Evolutionary conservation across 2,888 invertebrate species (phyloP).

Genomic region (Chloroclystis v-ata): DNA sequence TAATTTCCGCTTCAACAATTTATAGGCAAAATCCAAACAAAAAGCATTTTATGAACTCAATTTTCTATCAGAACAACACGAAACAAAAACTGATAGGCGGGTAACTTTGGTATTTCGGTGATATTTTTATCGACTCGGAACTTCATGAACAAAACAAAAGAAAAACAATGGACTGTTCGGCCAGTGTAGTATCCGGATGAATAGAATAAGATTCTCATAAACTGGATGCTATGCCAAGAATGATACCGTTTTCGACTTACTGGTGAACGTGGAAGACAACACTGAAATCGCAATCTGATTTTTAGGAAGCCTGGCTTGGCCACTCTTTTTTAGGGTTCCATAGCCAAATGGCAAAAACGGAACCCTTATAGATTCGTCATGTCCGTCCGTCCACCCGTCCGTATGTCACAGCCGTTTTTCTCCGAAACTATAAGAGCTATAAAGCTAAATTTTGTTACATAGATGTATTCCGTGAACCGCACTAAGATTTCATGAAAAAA

Average conservation of each 20-base stretch:
- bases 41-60: constrained; percentile 22
- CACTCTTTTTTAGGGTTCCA: too few species aligned
- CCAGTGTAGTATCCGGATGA: constrained; percentile 27
- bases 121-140: constrained; percentile 29
- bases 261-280: too few species aligned
- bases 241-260: not conserved
- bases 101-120: constrained; percentile 22
- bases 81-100: constrained; percentile 21
- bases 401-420: too few species aligned
- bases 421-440: too few species aligned
- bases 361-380: too few species aligned
- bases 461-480: too few species aligned
- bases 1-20: constrained; percentile 18
- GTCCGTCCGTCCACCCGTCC: too few species aligned
- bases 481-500: too few species aligned
- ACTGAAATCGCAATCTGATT: too few species aligned
- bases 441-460: too few species aligned
- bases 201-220: not conserved
- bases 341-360: too few species aligned
- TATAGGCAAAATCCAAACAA: constrained; percentile 16
- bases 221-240: constrained; percentile 3
- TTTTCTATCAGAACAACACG: constrained; percentile 19
- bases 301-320: too few species aligned
- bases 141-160: constrained; percentile 27
- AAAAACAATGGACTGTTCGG: constrained; percentile 30